These are phyloP conservation scores for Brenthis ino DNA, from an alignment of 2,888 invertebrate species.

Conservation along the genomic window DNA sequence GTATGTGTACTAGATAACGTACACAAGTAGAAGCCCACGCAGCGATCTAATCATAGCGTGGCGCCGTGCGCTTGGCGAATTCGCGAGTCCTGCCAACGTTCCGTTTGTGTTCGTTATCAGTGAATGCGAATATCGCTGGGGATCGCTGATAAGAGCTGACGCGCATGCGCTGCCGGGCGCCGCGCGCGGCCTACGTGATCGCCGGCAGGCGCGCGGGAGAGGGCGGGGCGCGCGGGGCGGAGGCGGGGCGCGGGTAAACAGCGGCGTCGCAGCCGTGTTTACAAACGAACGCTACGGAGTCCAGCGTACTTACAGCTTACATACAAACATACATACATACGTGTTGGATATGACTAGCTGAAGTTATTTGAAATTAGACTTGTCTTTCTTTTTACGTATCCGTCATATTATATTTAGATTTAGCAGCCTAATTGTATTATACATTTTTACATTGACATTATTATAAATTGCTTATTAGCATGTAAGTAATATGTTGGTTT, in stretches of 20 bases:
- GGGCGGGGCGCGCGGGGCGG: constrained; percentile 38
- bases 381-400: too few relatives aligned
- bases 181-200: constrained; percentile 74
- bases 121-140: constrained; percentile 47
- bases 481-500: too few relatives aligned
- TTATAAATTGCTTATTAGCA: too few relatives aligned
- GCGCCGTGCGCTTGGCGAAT: constrained; percentile 24
- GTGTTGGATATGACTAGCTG: too few relatives aligned
- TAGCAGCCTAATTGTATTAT: too few relatives aligned
- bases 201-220: constrained; percentile 59
- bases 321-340: not conserved
- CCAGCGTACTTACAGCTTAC: not conserved
- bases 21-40: constrained; percentile 12
- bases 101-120: constrained; percentile 51
- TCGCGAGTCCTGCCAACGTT: constrained; percentile 34
- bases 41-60: constrained; percentile 19
- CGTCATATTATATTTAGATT: too few relatives aligned
- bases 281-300: constrained; percentile 21
- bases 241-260: constrained; percentile 35
- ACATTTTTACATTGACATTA: too few relatives aligned
- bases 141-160: constrained; percentile 56
- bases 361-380: too few relatives aligned
- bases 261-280: constrained; percentile 27
- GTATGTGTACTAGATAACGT: constrained; percentile 4
- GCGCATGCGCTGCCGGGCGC: constrained; percentile 64